phyloP scores from a whole-genome alignment of 2,888 invertebrate species.

The Synergus gifuensis region DNA sequence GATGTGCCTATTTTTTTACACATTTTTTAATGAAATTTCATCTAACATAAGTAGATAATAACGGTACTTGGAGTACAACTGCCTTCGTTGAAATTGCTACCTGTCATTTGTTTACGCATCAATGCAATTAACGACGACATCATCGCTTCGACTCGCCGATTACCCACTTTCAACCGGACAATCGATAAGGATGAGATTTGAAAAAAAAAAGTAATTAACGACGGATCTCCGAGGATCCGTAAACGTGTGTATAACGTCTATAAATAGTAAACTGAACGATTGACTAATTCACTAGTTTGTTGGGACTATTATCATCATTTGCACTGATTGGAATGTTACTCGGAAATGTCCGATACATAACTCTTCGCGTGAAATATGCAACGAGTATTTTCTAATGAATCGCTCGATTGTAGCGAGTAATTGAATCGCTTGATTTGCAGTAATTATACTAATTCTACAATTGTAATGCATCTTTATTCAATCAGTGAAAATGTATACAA shows the following conservation, averaged over 20 bases:
- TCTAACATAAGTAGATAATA: constrained; percentile 42
- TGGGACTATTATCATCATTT: constrained; percentile 9
- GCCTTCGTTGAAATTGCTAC: constrained; percentile 30
- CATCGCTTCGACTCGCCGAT: constrained; percentile 39
- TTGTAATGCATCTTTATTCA: neutral
- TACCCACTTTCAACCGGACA: constrained; percentile 43
- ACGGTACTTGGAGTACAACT: constrained; percentile 45
- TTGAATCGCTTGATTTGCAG: constrained; percentile 12
- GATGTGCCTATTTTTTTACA: neutral
- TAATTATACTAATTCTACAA: neutral
- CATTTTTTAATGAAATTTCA: neutral
- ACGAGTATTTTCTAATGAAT: neutral
- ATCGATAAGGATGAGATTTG: constrained; percentile 26
- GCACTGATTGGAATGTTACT: constrained; percentile 29
- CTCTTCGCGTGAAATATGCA: neutral
- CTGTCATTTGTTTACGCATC: constrained; percentile 40
- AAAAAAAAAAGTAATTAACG: constrained; percentile 35
- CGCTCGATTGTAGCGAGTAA: neutral
- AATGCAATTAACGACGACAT: constrained; percentile 43
- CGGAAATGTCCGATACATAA: neutral
- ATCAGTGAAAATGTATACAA: too few species aligned
- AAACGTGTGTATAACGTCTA: constrained; percentile 4
- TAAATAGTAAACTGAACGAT: constrained; percentile 8
- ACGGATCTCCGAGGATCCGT: constrained; percentile 6
- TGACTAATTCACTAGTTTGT: constrained; percentile 12